These are phyloP conservation scores for Stratiomys singularior DNA, from an alignment of 2,888 invertebrate species.

Conservation along the genomic window DNA sequence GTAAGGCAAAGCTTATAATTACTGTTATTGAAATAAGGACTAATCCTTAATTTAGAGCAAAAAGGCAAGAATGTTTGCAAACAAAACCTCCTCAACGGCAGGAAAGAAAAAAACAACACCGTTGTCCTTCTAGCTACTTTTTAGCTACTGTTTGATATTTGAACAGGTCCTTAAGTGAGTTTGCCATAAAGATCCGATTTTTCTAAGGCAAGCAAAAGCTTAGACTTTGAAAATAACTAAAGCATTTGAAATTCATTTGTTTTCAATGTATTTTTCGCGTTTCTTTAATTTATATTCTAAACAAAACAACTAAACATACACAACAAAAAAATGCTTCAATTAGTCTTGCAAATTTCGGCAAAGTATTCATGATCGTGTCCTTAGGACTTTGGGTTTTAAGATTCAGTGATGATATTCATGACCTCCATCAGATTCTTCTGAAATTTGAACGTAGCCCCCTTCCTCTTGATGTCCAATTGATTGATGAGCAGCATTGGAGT, in stretches of 20 bases:
- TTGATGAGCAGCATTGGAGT: slow-evolving; percentile 61
- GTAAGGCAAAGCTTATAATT: no score
- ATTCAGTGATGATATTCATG: slow-evolving; percentile 40
- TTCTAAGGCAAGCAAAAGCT: no score
- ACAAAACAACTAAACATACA: slow-evolving; percentile 21
- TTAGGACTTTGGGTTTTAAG: background rate
- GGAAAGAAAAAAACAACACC: no score
- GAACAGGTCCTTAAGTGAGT: no score
- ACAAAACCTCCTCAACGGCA: no score
- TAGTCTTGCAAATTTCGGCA: slow-evolving; percentile 13
- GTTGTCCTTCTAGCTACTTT: no score
- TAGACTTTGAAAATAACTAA: background rate
- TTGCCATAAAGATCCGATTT: no score
- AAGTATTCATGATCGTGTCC: background rate
- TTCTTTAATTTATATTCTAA: slow-evolving; percentile 3
- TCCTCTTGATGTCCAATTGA: slow-evolving; percentile 37
- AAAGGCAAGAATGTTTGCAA: no score
- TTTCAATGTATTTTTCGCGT: background rate
- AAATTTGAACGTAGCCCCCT: background rate
- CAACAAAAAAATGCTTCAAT: slow-evolving; percentile 36
- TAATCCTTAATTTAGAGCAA: no score
- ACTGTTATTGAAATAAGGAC: no score
- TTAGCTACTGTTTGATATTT: no score
- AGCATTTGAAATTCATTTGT: background rate
- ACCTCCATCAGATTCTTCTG: slow-evolving; percentile 31